A percentile compares a stretch with the other conserved stretches of the same genome.
Evolutionary conservation across 1,140 invertebrate genomes (phyloP).

Genomic region (Lethrus apterus): DNA sequence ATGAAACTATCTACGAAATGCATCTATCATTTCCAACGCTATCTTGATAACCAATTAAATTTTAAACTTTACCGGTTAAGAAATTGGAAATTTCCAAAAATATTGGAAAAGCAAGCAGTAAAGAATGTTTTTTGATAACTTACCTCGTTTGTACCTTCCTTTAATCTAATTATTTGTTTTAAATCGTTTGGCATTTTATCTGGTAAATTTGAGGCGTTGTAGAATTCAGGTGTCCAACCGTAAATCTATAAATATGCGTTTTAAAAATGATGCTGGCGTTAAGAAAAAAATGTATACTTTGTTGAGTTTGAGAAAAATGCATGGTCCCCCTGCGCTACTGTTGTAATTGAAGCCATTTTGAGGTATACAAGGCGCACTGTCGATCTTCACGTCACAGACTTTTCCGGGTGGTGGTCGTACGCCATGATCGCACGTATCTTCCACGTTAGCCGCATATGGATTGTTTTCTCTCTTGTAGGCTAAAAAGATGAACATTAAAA

Average conservation of each 20-base stretch:
- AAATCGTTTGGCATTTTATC: constrained; percentile 60
- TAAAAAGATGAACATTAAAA: constrained; percentile 36
- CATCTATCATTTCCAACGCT: too few relatives aligned
- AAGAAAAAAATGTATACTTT: constrained; percentile 47
- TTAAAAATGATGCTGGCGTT: neutral
- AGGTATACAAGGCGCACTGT: constrained; percentile 58
- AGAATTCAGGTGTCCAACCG: constrained; percentile 68
- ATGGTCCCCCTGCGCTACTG: constrained; percentile 53
- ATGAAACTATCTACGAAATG: too few relatives aligned
- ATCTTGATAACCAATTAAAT: too few relatives aligned
- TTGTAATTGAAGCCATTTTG: constrained; percentile 62
- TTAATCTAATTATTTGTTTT: constrained; percentile 48
- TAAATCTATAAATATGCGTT: constrained; percentile 54
- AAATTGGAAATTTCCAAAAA: too few relatives aligned
- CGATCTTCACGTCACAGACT: constrained; percentile 61
- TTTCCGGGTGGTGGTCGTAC: constrained; percentile 49
- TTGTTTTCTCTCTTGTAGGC: constrained; percentile 58
- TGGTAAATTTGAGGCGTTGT: constrained; percentile 51
- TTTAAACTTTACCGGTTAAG: too few relatives aligned
- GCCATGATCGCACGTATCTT: constrained; percentile 55
- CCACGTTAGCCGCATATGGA: constrained; percentile 57
- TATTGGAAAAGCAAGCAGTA: neutral
- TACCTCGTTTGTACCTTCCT: constrained; percentile 41
- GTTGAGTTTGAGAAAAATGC: constrained; percentile 83
- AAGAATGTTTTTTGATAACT: constrained; percentile 2